Evolutionary conservation across 1,140 invertebrate genomes (phyloP).

Genomic region (Euschistus heros): DNA sequence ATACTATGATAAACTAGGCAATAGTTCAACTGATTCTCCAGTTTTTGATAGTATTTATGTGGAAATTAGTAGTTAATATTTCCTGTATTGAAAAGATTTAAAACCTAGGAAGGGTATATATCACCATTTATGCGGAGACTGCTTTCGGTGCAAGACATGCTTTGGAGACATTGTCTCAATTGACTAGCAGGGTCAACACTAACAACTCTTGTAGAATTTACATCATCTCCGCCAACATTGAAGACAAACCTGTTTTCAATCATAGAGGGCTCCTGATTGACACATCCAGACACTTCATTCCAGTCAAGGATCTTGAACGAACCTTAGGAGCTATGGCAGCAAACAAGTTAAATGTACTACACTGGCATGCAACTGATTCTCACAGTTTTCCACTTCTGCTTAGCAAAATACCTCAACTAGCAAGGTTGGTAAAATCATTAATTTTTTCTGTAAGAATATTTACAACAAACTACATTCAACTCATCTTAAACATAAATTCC

Average conservation of each 20-base stretch:
- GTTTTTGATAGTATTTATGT: too few species aligned
- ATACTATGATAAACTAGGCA: too few species aligned
- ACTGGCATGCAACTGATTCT: conserved; percentile 75
- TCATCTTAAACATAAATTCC: too few species aligned
- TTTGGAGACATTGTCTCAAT: conserved; percentile 60
- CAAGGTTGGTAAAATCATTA: conserved; percentile 44
- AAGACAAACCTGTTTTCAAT: conserved; percentile 35
- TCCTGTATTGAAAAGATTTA: too few species aligned
- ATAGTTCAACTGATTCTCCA: too few species aligned
- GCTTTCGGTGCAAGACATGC: conserved; percentile 62
- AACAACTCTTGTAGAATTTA: background rate
- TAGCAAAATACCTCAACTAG: conserved; percentile 53
- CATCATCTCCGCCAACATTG: conserved; percentile 33
- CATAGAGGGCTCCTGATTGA: conserved; percentile 63
- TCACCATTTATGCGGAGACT: conserved; percentile 49
- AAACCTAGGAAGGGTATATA: conserved; percentile 25
- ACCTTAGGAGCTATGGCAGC: conserved; percentile 67
- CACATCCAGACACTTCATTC: conserved; percentile 63
- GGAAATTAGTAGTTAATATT: too few species aligned
- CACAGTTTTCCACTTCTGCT: conserved; percentile 70
- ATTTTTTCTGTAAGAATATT: background rate
- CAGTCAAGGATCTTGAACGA: conserved; percentile 52
- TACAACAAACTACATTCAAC: too few species aligned
- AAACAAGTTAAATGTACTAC: conserved; percentile 72
- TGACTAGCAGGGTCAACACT: conserved; percentile 35